Conservation (phyloP, 2,888 invertebrate genomes). For the Polietes domitor region DNA sequence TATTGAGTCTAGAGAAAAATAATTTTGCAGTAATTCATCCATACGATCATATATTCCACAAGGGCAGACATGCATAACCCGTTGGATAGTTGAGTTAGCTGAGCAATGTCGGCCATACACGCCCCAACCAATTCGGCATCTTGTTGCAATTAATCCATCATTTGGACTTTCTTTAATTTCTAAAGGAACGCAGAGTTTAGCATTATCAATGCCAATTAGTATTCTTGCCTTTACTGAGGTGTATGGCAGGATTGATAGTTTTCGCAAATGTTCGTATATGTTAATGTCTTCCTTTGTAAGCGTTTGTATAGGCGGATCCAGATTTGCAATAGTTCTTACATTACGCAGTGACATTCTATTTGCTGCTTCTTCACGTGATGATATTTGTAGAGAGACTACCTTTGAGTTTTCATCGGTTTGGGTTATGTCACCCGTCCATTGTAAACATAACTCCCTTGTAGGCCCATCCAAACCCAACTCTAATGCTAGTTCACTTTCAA, state of each 20-base stretch:
- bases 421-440: slow-evolving; percentile 66
- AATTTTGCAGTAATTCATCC: slow-evolving; percentile 51
- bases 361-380: slow-evolving; percentile 17
- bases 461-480: slow-evolving; percentile 55
- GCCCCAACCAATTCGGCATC: slow-evolving; percentile 60
- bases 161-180: slow-evolving; percentile 44
- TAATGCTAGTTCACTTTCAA: slow-evolving; percentile 48
- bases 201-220: slow-evolving; percentile 47
- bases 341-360: slow-evolving; percentile 42
- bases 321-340: slow-evolving; percentile 55
- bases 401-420: slow-evolving; percentile 58
- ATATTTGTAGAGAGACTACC: slow-evolving; percentile 44
- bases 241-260: slow-evolving; percentile 48
- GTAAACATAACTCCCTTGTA: slow-evolving; percentile 48
- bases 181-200: slow-evolving; percentile 51
- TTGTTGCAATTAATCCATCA: slow-evolving; percentile 49
- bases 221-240: slow-evolving; percentile 43
- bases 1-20: slow-evolving; percentile 59
- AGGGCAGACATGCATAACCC: slow-evolving; percentile 54
- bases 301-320: slow-evolving; percentile 53
- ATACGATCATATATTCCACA: slow-evolving; percentile 46
- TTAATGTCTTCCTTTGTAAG: slow-evolving; percentile 15
- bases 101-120: slow-evolving; percentile 49
- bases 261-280: slow-evolving; percentile 33
- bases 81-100: slow-evolving; percentile 10